These are phyloP conservation scores for Drosophila multiciliata DNA, from an alignment of 2,888 invertebrate genomes.

Conservation along the genomic window DNA sequence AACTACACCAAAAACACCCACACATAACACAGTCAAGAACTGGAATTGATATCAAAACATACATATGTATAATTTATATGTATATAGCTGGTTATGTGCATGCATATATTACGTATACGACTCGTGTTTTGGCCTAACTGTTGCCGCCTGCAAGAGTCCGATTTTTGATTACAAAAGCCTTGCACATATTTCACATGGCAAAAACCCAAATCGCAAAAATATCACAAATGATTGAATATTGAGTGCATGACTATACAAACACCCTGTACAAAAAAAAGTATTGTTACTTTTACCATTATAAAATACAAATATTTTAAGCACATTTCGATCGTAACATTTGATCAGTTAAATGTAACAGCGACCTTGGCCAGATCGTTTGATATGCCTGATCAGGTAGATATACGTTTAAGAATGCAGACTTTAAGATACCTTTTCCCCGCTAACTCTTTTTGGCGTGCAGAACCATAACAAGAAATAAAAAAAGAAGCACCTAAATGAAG, in stretches of 20 bases:
- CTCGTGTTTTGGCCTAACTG: slow-evolving; percentile 59
- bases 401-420: not conserved
- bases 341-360: not conserved
- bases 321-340: not conserved
- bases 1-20: slow-evolving; percentile 44
- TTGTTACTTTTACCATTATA: not conserved
- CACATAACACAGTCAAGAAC: slow-evolving; percentile 47
- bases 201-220: slow-evolving; percentile 4
- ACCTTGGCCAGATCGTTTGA: slow-evolving; percentile 7
- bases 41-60: slow-evolving; percentile 73
- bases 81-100: slow-evolving; percentile 56
- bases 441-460: not conserved
- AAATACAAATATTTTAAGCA: not conserved
- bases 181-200: slow-evolving; percentile 52
- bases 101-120: slow-evolving; percentile 79
- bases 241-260: not conserved
- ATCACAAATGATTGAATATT: not conserved
- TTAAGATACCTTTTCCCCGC: not conserved
- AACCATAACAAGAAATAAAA: not conserved
- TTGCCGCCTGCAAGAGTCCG: slow-evolving; percentile 26
- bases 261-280: slow-evolving; percentile 16
- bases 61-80: slow-evolving; percentile 2
- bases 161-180: slow-evolving; percentile 44
- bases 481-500: slow-evolving; percentile 21
- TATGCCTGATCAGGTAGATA: not conserved